phyloP scores from a whole-genome alignment of 2,888 invertebrate species.

The Chloromyia formosa region DNA sequence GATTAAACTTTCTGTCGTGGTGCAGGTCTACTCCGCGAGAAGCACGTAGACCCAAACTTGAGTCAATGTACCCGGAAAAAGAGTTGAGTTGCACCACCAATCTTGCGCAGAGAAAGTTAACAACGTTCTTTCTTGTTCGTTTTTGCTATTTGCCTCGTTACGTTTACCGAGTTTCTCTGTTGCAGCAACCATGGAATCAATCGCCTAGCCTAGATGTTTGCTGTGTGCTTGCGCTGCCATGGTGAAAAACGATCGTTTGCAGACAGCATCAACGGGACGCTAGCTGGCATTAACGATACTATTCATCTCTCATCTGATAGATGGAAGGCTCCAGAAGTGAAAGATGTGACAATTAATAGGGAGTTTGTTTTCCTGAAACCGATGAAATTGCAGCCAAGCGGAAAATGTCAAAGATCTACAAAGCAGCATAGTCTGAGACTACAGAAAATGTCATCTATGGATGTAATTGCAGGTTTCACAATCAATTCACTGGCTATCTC shows the following conservation, averaged over 20 bases:
- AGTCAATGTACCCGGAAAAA: slow-evolving; percentile 41
- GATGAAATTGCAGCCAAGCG: not conserved
- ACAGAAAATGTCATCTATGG: not conserved
- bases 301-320: not conserved
- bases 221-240: not conserved
- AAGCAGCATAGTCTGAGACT: slow-evolving; percentile 6
- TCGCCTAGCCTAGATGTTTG: no score
- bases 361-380: slow-evolving; percentile 13
- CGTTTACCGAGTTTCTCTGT: not conserved
- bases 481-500: not conserved
- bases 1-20: not conserved
- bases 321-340: slow-evolving; percentile 12
- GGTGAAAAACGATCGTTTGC: slow-evolving; percentile 8
- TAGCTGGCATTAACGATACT: not conserved
- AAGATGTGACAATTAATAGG: slow-evolving; percentile 19
- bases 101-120: slow-evolving; percentile 36
- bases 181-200: not conserved
- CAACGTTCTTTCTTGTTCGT: slow-evolving; percentile 10
- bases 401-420: slow-evolving; percentile 4
- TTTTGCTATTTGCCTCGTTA: not conserved
- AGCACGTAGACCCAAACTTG: slow-evolving; percentile 16
- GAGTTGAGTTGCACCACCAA: slow-evolving; percentile 11
- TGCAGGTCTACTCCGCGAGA: not conserved
- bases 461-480: not conserved
- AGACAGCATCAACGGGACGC: slow-evolving; percentile 6